phyloP scores from a whole-genome alignment of 1,140 invertebrate species.

The Elymnias hypermnestra region DNA sequence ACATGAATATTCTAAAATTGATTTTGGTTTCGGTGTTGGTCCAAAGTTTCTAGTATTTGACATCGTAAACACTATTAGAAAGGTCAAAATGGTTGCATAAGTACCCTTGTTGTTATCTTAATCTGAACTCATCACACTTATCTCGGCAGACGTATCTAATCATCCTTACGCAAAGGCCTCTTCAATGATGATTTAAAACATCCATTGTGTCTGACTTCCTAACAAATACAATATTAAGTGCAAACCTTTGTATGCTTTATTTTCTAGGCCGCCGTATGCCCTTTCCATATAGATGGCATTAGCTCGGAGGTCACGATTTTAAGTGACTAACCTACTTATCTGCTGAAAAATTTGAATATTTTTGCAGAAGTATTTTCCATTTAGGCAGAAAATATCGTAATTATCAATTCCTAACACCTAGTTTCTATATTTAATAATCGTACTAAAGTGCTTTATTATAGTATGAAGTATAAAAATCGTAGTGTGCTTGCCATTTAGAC shows the following conservation, averaged over 20 bases:
- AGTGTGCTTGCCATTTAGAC: too few relatives aligned
- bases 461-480: too few relatives aligned
- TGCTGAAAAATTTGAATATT: neutral
- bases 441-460: too few relatives aligned
- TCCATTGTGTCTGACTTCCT: constrained; percentile 14
- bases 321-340: constrained; percentile 8
- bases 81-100: constrained; percentile 6
- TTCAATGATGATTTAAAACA: constrained; percentile 18
- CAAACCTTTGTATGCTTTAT: constrained; percentile 15
- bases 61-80: neutral
- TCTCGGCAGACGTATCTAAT: constrained; percentile 15
- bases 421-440: too few relatives aligned
- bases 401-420: too few relatives aligned
- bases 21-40: too few relatives aligned
- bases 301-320: constrained; percentile 19
- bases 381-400: neutral
- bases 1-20: too few relatives aligned
- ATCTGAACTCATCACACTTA: constrained; percentile 14
- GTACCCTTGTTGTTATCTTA: constrained; percentile 11
- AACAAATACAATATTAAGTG: constrained; percentile 13
- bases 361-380: too few relatives aligned
- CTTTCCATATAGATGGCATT: constrained; percentile 17
- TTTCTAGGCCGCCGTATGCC: constrained; percentile 20
- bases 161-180: constrained; percentile 12
- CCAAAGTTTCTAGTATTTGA: too few relatives aligned